phyloP scores from a whole-genome alignment of 2,113 vertebrate genomes.

The Clarias batrachus region DNA sequence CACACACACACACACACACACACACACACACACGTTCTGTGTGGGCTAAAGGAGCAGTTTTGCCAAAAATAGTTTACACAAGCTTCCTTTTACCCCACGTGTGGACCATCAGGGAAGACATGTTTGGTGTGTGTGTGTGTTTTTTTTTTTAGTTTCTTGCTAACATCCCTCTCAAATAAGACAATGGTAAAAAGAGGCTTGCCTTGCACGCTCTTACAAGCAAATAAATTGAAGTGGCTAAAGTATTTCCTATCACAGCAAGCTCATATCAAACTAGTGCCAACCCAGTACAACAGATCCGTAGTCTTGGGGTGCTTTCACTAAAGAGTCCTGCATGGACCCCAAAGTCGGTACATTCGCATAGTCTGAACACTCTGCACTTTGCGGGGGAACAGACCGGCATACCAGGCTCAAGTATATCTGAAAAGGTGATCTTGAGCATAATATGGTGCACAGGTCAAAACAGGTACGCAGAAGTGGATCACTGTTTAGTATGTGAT shows the following conservation, averaged over 20 bases:
- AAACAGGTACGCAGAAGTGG: no score
- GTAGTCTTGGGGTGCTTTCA: no score
- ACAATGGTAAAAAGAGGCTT: neutral
- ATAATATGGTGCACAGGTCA: no score
- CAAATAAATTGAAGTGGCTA: neutral
- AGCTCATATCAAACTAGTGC: neutral
- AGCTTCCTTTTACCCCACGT: constrained; percentile 4
- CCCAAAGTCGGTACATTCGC: no score
- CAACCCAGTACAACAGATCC: no score
- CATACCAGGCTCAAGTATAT: no score
- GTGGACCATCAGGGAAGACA: neutral
- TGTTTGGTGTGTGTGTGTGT: neutral
- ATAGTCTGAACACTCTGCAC: no score
- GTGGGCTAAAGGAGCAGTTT: constrained; percentile 10
- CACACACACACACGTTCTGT: neutral
- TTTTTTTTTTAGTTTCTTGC: neutral
- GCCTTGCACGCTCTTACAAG: neutral
- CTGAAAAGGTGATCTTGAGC: no score
- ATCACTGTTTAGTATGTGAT: no score
- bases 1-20: neutral
- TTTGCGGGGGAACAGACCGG: no score
- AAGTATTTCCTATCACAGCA: neutral
- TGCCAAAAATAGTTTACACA: neutral
- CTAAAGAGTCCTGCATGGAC: no score
- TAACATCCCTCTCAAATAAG: neutral